A percentile compares a stretch with the other conserved stretches of the same genome.
These are phyloP conservation scores for Threskiornis aethiopicus DNA, from an alignment of 2,797 vertebrate species.

Conservation along the genomic window DNA sequence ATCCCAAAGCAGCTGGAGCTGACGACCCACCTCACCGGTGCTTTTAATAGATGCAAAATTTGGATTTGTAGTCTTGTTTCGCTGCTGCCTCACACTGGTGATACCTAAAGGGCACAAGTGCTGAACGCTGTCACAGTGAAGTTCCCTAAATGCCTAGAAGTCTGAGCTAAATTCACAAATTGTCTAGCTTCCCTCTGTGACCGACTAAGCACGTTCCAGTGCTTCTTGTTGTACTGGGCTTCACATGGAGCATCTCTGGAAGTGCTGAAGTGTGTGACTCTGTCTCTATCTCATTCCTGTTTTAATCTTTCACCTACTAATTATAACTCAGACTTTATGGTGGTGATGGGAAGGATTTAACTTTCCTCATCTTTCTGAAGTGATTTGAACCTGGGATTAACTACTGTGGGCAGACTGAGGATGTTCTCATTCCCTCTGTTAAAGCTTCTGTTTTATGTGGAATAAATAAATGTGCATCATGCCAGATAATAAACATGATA, in stretches of 20 bases:
- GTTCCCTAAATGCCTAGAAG: neutral
- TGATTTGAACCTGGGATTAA: conserved; percentile 27
- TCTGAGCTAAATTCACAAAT: neutral
- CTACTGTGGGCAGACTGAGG: neutral
- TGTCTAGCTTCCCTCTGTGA: neutral
- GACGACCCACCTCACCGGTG: neutral
- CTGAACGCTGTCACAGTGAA: neutral
- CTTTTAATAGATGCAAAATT: neutral
- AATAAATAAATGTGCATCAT: conserved; percentile 32
- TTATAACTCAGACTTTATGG: conserved; percentile 11
- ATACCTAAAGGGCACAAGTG: neutral
- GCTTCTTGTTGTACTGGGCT: neutral
- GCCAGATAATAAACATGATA: conserved; percentile 16
- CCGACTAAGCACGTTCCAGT: neutral
- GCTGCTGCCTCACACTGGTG: neutral
- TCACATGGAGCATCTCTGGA: neutral
- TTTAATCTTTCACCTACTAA: conserved; percentile 13
- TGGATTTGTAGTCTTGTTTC: neutral
- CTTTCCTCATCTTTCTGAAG: conserved; percentile 27
- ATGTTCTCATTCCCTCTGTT: conserved; percentile 14
- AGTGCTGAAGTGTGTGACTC: neutral
- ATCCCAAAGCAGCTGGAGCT: neutral
- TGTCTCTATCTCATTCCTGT: neutral
- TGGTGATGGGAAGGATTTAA: conserved; percentile 1
- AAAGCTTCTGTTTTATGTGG: conserved; percentile 9